Conservation (phyloP, 2,113 vertebrate genomes). For the Poeciliopsis turrubarensis region DNA sequence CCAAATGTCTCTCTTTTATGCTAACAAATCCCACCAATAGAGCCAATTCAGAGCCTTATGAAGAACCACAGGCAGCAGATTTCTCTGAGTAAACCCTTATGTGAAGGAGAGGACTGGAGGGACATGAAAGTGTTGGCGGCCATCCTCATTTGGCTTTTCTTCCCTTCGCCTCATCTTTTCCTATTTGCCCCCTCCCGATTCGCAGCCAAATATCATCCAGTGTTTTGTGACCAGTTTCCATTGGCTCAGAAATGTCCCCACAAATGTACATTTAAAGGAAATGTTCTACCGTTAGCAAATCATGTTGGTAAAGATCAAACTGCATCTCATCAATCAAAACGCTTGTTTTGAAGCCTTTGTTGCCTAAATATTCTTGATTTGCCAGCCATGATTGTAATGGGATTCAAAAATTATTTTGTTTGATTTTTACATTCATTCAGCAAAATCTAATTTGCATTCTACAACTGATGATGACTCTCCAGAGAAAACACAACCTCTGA, state of each 20-base stretch:
- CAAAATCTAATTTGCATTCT: conserved; percentile 38
- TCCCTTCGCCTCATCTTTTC: conserved; percentile 15
- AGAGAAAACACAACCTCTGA: conserved; percentile 19
- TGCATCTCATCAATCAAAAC: conserved; percentile 6
- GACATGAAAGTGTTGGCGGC: conserved; percentile 68
- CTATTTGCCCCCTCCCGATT: conserved; percentile 1
- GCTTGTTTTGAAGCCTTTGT: background rate
- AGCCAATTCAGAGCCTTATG: conserved; percentile 41
- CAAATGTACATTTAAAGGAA: conserved; percentile 12
- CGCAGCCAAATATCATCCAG: conserved; percentile 13
- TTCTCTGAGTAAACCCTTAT: conserved; percentile 48
- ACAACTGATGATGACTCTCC: conserved; percentile 27
- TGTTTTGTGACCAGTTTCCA: conserved; percentile 35
- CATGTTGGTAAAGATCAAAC: background rate
- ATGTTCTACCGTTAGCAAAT: background rate
- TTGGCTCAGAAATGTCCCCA: conserved; percentile 3
- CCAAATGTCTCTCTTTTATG: conserved; percentile 69
- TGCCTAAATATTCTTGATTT: conserved; percentile 34
- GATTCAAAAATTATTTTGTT: conserved; percentile 35
- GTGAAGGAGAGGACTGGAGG: conserved; percentile 56
- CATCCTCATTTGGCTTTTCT: conserved; percentile 17
- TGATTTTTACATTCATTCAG: conserved; percentile 35
- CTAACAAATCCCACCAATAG: conserved; percentile 57
- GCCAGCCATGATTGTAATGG: conserved; percentile 47
- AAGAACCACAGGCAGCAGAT: conserved; percentile 57